These are phyloP conservation scores for Lucilia cuprina DNA, from an alignment of 1,140 invertebrate genomes.

Conservation along the genomic window DNA sequence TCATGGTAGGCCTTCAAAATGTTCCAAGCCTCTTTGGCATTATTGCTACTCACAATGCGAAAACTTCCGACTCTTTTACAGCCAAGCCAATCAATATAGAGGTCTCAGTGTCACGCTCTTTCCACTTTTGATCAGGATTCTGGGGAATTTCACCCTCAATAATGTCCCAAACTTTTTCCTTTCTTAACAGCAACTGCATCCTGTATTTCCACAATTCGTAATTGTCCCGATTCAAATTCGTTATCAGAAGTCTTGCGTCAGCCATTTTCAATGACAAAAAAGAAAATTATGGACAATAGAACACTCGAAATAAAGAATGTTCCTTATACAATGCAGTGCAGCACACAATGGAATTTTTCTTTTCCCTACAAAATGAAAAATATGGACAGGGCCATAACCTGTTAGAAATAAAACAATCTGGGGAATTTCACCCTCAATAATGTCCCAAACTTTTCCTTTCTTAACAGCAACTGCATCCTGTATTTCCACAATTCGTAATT, in stretches of 20 bases:
- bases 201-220: neutral
- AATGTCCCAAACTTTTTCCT: neutral
- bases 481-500: neutral
- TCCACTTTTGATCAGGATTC: neutral
- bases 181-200: too few relatives aligned
- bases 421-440: neutral
- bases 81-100: neutral
- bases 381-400: too few relatives aligned
- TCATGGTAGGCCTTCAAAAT: constrained; percentile 35
- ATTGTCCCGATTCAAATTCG: constrained; percentile 7
- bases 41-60: neutral
- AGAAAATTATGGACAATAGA: neutral
- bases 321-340: neutral
- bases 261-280: neutral
- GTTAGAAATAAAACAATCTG: neutral
- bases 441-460: neutral
- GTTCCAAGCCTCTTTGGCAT: constrained; percentile 23
- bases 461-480: too few relatives aligned
- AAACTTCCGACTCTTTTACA: neutral
- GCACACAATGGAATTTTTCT: neutral
- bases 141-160: neutral
- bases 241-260: neutral
- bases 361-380: too few relatives aligned
- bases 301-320: neutral
- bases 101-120: neutral